Base-by-base conservation (phyloP, 1,140 invertebrate genomes). In the Ooceraea biroi region DNA sequence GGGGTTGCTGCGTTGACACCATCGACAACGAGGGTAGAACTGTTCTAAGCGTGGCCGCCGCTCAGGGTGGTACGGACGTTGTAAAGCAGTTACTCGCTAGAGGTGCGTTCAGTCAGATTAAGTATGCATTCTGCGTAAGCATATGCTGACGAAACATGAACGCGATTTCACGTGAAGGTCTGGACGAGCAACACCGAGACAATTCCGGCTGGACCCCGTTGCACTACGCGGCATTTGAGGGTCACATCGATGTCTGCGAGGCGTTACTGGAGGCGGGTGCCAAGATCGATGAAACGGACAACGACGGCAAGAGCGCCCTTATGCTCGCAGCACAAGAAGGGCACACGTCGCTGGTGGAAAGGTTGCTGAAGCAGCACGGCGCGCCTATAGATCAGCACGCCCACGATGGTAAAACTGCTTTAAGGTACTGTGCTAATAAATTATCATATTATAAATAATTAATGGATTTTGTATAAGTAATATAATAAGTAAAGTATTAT, bases 201-300 rank as follows among this genome's bases (percentile, higher is more conserved):
- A 98, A 98, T 95, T 97, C 97, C 0, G 98, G 98, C 0, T 99
- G 98, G 98, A 98, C 98, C 4, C 98, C 98, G 2, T 92, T 99
- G 44, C 98, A 99, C 92, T 98, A 98, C 89, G 97, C 98, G 10
- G 98, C 98, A 25, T 98, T 98, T 90, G 98, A 99, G 94, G 98
- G 98, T 44, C 98, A 99, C 93, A 94, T 96, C 74, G 97, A 98
- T 89, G 98, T 99, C 27, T 97, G 97, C 88, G 96, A 98, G 84
- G 96, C 97, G 11, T 94, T 99, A 22, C 92, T 99, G 0, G 98
- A 99, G 90, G 97, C 97, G n/a, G 98, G 98, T 0, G 98, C 98
- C 0, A 97, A 98, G 91, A 96, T 98, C 2, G 98, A 98, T 89
- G 98, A 98, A 91, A 96, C 97, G 7, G 98, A 99, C 93, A 99